Evolutionary conservation across 2,888 invertebrate species (phyloP).

Genomic region (Tethea ocularis): DNA sequence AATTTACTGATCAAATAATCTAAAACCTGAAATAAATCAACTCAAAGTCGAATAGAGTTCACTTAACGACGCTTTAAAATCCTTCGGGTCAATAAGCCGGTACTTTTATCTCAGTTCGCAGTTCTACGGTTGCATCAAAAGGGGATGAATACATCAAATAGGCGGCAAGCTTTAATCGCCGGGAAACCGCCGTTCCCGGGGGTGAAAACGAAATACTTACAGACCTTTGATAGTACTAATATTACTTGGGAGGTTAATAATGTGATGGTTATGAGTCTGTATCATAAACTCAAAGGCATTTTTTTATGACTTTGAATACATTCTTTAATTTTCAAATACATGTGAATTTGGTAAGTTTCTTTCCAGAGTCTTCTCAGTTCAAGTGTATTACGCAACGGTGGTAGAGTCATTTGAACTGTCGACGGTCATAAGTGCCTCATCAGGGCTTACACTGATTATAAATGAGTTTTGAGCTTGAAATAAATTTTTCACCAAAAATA

Average conservation of each 20-base stretch:
- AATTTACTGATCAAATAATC: conserved; percentile 12
- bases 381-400: too few species aligned
- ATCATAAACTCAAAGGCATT: too few species aligned
- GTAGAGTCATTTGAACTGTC: too few species aligned
- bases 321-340: too few species aligned
- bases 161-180: conserved; percentile 64
- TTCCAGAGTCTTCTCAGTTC: too few species aligned
- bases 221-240: conserved; percentile 52
- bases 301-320: too few species aligned
- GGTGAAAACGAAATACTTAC: conserved; percentile 28
- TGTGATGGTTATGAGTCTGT: neutral
- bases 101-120: conserved; percentile 51
- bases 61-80: conserved; percentile 47
- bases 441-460: too few species aligned
- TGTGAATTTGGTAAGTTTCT: too few species aligned
- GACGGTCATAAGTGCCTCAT: too few species aligned
- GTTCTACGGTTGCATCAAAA: conserved; percentile 34
- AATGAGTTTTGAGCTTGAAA: too few species aligned
- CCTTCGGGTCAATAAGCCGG: conserved; percentile 46
- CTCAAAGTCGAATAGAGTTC: conserved; percentile 42
- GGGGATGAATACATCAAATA: conserved; percentile 72
- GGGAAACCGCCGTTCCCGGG: conserved; percentile 55
- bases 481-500: too few species aligned
- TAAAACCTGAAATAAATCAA: conserved; percentile 25
- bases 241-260: conserved; percentile 13